Conservation (phyloP, 1,140 invertebrate genomes). For the Zaprionus africanus region DNA sequence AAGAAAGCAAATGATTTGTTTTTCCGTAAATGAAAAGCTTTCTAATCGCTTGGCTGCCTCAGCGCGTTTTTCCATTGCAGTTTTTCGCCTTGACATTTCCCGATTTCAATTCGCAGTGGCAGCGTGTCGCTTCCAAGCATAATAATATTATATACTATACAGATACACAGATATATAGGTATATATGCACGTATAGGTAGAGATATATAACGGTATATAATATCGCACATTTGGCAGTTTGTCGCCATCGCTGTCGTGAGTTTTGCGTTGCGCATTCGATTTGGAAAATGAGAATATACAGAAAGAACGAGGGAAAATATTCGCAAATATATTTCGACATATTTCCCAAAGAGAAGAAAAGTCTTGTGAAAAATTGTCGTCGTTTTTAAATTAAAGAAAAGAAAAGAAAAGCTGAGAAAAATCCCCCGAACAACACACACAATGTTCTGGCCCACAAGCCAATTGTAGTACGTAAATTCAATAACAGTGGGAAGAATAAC, state of each 20-base stretch:
- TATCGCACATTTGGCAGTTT: constrained; percentile 61
- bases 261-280: constrained; percentile 68
- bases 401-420: not conserved
- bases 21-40: constrained; percentile 77
- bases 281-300: constrained; percentile 69
- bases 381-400: not conserved
- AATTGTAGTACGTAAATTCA: constrained; percentile 5
- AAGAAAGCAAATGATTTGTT: constrained; percentile 56
- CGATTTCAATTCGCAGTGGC: constrained; percentile 51
- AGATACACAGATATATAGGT: constrained; percentile 19
- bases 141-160: constrained; percentile 25
- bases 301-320: constrained; percentile 22
- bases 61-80: constrained; percentile 64
- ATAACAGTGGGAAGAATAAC: not conserved
- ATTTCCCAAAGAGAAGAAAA: constrained; percentile 18
- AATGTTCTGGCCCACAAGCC: not conserved
- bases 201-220: constrained; percentile 31
- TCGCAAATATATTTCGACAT: constrained; percentile 57
- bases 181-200: constrained; percentile 30
- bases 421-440: not conserved
- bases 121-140: constrained; percentile 41
- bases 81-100: constrained; percentile 74
- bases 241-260: constrained; percentile 34
- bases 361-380: not conserved
- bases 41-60: constrained; percentile 69